Percentiles rank a stretch among this genome's conserved stretches.
Evolutionary conservation across 2,797 vertebrate genomes (phyloP).

Genomic region (Spheniscus humboldti): DNA sequence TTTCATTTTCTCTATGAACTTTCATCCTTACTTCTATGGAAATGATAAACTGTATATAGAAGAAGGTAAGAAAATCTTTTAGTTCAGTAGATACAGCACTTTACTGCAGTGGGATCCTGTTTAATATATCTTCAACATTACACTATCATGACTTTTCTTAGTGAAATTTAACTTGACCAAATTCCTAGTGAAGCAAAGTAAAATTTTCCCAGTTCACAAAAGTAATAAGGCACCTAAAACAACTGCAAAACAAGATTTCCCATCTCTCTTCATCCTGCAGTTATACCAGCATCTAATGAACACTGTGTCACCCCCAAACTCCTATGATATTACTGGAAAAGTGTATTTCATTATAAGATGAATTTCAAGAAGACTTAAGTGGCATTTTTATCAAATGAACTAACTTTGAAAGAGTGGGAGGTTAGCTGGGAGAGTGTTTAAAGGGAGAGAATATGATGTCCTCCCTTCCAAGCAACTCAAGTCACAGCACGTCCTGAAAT

Average conservation of each 20-base stretch:
- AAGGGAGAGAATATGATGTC: neutral
- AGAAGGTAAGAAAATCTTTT: neutral
- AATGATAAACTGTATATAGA: neutral
- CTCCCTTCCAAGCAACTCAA: neutral
- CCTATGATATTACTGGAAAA: neutral
- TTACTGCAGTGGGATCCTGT: neutral
- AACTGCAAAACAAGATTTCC: neutral
- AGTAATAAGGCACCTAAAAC: rapidly evolving
- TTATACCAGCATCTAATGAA: neutral
- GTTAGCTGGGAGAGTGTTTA: neutral
- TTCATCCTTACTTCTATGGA: neutral
- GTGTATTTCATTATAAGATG: neutral
- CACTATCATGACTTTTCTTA: neutral
- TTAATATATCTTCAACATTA: neutral
- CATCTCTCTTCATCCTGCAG: neutral
- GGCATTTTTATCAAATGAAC: neutral
- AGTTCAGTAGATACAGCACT: neutral
- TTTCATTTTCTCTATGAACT: neutral
- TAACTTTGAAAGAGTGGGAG: neutral
- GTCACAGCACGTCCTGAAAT: neutral
- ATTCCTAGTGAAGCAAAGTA: neutral
- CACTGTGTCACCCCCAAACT: neutral
- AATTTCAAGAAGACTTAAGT: neutral
- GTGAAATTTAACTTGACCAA: neutral
- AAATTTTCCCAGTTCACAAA: neutral